Evolutionary conservation across 2,797 vertebrate species (phyloP).

Genomic region (Phoxinus dragarum): DNA sequence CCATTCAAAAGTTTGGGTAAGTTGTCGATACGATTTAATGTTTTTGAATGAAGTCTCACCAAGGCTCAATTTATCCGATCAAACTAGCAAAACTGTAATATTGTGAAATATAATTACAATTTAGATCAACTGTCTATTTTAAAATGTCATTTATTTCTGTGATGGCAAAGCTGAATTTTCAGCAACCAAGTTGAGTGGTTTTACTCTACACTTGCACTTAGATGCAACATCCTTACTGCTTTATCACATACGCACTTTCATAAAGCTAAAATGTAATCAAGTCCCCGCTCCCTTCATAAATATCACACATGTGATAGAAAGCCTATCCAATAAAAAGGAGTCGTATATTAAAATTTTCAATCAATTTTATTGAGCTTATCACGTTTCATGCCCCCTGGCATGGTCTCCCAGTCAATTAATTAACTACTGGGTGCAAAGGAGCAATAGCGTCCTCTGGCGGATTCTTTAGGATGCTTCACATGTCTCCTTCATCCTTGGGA

Average conservation of each 20-base stretch:
- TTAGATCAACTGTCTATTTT: not conserved
- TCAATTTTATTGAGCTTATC: slow-evolving; percentile 69
- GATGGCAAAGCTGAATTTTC: not conserved
- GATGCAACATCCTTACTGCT: not conserved
- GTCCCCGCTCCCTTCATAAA: not conserved
- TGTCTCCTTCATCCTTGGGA: slow-evolving; percentile 9
- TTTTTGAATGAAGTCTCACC: not conserved
- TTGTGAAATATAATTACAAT: not conserved
- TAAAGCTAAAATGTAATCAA: not conserved
- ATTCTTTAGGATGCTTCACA: not conserved
- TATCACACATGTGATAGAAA: not conserved
- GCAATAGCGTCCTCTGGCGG: slow-evolving; percentile 68
- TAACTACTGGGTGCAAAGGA: slow-evolving; percentile 53
- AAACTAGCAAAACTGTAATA: not conserved
- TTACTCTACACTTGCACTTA: not conserved
- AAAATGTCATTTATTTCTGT: not conserved
- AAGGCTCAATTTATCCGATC: not conserved
- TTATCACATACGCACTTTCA: not conserved
- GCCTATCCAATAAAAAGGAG: slow-evolving; percentile 13
- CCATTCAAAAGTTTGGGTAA: not conserved
- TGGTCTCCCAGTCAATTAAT: slow-evolving; percentile 55
- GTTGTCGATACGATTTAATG: not conserved
- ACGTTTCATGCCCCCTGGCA: slow-evolving; percentile 57
- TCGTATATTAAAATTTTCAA: slow-evolving; percentile 43
- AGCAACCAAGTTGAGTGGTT: not conserved